A percentile compares a stretch with the other conserved stretches of the same genome.
phyloP scores from a whole-genome alignment of 1,140 invertebrate species.

The Monomorium pharaonis region DNA sequence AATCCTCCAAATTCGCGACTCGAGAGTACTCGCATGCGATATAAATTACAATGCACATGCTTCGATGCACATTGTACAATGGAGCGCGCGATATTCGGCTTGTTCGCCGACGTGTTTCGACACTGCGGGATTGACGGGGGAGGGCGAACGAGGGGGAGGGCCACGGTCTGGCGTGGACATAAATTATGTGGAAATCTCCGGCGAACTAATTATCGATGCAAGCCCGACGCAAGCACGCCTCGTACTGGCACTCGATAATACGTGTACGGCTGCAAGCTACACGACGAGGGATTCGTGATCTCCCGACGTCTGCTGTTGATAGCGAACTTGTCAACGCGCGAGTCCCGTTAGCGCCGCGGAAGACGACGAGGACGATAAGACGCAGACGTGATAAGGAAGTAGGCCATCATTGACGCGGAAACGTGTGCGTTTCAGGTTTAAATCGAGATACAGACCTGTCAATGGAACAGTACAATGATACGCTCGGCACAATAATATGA shows the following conservation, averaged over 20 bases:
- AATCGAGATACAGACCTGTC: constrained; percentile 38
- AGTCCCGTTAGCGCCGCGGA: constrained; percentile 46
- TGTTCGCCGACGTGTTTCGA: constrained; percentile 56
- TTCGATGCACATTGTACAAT: background rate
- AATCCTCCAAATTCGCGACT: background rate
- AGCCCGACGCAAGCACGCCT: constrained; percentile 67
- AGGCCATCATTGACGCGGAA: constrained; percentile 15
- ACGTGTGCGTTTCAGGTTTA: constrained; percentile 15
- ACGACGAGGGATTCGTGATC: constrained; percentile 36
- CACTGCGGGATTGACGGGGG: background rate
- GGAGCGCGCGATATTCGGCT: constrained; percentile 36
- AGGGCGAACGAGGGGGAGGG: background rate
- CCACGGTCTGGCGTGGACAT: constrained; percentile 48
- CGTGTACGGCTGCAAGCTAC: constrained; percentile 25
- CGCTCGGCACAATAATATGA: background rate
- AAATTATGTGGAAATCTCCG: constrained; percentile 69
- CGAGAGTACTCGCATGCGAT: background rate
- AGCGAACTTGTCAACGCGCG: constrained; percentile 60
- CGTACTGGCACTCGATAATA: constrained; percentile 59
- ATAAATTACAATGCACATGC: background rate
- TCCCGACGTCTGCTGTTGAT: constrained; percentile 45
- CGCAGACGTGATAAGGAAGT: constrained; percentile 52
- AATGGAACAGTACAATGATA: background rate
- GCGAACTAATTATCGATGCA: constrained; percentile 71
- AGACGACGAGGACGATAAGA: constrained; percentile 54